phyloP scores from a whole-genome alignment of 2,888 invertebrate genomes.

The Agriopis marginaria region DNA sequence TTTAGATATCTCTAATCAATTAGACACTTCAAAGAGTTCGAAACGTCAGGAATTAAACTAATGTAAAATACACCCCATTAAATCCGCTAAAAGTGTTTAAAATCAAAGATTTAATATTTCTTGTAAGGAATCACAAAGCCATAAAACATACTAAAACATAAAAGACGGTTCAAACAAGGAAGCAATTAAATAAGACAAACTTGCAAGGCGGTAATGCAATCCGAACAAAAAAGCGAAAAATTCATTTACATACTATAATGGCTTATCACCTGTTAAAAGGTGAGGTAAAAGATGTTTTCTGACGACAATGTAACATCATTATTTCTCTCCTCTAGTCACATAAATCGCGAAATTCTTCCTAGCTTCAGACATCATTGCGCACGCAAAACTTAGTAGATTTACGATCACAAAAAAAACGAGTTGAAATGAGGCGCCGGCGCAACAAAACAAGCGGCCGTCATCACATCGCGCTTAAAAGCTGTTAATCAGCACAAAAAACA shows the following conservation, averaged over 20 bases:
- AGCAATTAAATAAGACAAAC: slow-evolving; percentile 19
- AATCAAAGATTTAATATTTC: neutral
- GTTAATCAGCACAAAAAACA: slow-evolving; percentile 58
- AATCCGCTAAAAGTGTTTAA: neutral
- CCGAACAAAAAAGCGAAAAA: slow-evolving; percentile 20
- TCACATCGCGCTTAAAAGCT: slow-evolving; percentile 47
- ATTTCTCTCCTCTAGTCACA: slow-evolving; percentile 43
- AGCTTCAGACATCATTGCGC: slow-evolving; percentile 41
- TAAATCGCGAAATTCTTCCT: slow-evolving; percentile 45
- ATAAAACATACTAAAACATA: neutral
- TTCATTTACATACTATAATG: slow-evolving; percentile 33
- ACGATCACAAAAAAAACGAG: slow-evolving; percentile 45
- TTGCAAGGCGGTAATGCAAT: slow-evolving; percentile 22
- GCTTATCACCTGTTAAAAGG: slow-evolving; percentile 33
- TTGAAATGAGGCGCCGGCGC: slow-evolving; percentile 44
- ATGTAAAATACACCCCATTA: too few species aligned
- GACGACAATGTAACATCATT: slow-evolving; percentile 43
- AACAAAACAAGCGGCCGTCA: slow-evolving; percentile 45
- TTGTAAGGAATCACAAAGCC: slow-evolving; percentile 4
- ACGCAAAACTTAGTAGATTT: slow-evolving; percentile 44
- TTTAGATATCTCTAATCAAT: too few species aligned
- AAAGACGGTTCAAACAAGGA: slow-evolving; percentile 28
- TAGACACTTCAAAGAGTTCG: too few species aligned
- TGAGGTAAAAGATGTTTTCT: slow-evolving; percentile 33
- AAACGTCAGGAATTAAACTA: too few species aligned